Evolutionary conservation across 2,888 invertebrate species (phyloP), one percentile per base, ranked within the genome.

Genomic region (Ethmia dodecea): DNA sequence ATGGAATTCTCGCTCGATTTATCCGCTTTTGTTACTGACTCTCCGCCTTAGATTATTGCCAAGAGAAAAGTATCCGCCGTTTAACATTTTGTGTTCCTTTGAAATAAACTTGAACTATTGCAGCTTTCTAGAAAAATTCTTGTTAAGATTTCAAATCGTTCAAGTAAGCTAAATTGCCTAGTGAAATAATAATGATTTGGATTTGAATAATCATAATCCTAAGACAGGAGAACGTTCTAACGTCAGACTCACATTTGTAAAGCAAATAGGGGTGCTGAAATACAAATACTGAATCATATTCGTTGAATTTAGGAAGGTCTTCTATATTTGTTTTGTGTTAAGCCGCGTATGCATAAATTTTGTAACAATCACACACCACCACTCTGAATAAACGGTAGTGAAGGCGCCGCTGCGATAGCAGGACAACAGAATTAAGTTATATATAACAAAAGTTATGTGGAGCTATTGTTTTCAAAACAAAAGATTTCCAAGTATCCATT

Each of bases 1-100:
- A 57, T 53, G 58, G 58, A 53, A 55, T 58, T 60, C 56, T 54
- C 62, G 51, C 53, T 53, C 67, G 64, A 71, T 72, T 70, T 72
- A 70, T 62, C 56, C 57, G 52, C 64, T 61, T 60, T 70, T 62
- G 63, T 68, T 60, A 56, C 54, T 51, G 48, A 56, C 54, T 49
- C 43, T 47, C 46, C 47, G 38, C 49, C 24, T 30, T 40, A 35
- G 31, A 12, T 31, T 33, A 51, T 49, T 53, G 59, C 49, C 57
- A 60, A 55, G 54, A 56, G 52, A 58, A 65, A 66, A 56, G 55
- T 59, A 57, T 53, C 42, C 55, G 55, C 55, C 57, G 57, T 54
- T 63, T 55, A 59, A 24, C 42, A 45, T 43, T 45, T 43, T 39
- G 35, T 39, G 43, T 45, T 44, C 11, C 30, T 31, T 26, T 22